phyloP scores from a whole-genome alignment of 2,113 vertebrate species.

The Ovis canadensis region DNA sequence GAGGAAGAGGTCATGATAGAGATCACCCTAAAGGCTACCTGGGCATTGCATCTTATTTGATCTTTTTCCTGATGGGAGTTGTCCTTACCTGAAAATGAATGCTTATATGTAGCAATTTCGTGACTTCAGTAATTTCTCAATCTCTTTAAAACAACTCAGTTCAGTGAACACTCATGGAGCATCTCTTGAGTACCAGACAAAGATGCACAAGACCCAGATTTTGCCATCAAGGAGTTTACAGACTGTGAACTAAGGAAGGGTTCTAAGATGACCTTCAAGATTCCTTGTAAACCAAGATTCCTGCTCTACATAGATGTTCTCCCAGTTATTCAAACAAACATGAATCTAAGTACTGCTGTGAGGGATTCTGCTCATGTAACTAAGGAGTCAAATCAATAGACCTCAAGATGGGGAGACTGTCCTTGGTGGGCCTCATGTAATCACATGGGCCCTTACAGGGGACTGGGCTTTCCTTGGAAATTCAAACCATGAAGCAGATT shows the following conservation, averaged over 20 bases:
- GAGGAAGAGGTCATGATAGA: background rate
- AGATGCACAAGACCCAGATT: background rate
- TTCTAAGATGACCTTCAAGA: background rate
- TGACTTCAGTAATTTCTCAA: background rate
- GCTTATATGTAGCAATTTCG: background rate
- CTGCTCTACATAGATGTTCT: background rate
- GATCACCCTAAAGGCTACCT: background rate
- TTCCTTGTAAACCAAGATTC: background rate
- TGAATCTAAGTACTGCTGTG: background rate
- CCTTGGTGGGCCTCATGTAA: background rate
- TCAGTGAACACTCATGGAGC: background rate
- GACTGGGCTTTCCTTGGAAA: background rate
- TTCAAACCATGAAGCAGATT: background rate
- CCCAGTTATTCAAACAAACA: background rate
- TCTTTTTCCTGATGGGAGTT: background rate
- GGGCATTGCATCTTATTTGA: background rate
- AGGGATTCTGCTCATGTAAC: background rate
- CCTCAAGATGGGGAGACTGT: background rate
- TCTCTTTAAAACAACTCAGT: background rate
- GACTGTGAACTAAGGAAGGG: background rate
- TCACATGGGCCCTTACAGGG: background rate
- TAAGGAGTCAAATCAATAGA: background rate
- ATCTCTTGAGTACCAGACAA: background rate
- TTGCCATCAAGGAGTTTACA: background rate
- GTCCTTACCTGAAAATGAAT: background rate